These are phyloP conservation scores for Euplexia lucipara DNA, from an alignment of 2,888 invertebrate species.

Conservation along the genomic window DNA sequence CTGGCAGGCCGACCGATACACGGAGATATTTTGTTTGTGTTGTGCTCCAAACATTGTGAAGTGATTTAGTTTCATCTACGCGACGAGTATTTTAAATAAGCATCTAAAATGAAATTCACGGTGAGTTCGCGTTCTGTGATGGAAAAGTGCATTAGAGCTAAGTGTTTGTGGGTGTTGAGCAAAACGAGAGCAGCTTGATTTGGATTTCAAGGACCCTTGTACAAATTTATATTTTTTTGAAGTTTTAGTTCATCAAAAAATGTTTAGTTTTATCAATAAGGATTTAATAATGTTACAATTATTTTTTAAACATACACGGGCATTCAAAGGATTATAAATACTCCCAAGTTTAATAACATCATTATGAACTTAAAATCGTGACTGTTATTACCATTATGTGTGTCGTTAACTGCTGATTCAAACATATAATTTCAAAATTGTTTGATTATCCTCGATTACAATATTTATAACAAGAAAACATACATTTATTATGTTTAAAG, in stretches of 20 bases:
- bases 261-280: not conserved
- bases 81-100: slow-evolving; percentile 81
- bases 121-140: slow-evolving; percentile 85
- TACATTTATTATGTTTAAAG: slow-evolving; percentile 67
- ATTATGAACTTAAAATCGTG: not conserved
- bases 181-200: slow-evolving; percentile 25
- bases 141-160: slow-evolving; percentile 65
- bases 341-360: slow-evolving; percentile 2
- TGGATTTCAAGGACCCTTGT: slow-evolving; percentile 47
- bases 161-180: slow-evolving; percentile 58
- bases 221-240: not conserved
- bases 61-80: slow-evolving; percentile 87
- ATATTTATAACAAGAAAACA: slow-evolving; percentile 47
- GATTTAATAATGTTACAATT: not conserved
- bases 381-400: slow-evolving; percentile 11
- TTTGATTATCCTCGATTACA: slow-evolving; percentile 30
- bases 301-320: not conserved
- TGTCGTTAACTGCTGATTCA: slow-evolving; percentile 28
- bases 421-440: slow-evolving; percentile 28
- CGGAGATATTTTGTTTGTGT: slow-evolving; percentile 76
- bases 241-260: not conserved
- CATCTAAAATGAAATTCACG: slow-evolving; percentile 89
- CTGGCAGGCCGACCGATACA: slow-evolving; percentile 83
- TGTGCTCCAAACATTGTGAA: slow-evolving; percentile 77
- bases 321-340: not conserved